A percentile compares a stretch with the other conserved stretches of the same genome.
phyloP scores from a whole-genome alignment of 2,797 vertebrate genomes.

The Cossypha niveicapilla region DNA sequence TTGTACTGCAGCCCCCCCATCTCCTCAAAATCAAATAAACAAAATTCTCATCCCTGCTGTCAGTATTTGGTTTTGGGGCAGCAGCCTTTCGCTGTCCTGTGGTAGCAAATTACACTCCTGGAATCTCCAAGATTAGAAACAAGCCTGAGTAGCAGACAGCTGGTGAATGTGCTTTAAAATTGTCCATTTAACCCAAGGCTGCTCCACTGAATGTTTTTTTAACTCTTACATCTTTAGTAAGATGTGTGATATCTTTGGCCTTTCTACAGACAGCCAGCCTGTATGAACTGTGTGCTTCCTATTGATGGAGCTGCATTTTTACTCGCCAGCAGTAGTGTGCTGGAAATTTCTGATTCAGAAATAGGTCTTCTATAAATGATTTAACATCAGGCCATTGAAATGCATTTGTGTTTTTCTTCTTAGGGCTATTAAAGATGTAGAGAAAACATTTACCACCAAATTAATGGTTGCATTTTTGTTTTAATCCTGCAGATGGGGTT shows the following conservation, averaged over 20 bases:
- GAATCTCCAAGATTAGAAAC: not conserved
- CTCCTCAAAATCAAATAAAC: not conserved
- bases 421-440: conserved; percentile 29
- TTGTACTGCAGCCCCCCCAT: not conserved
- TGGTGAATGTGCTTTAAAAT: conserved; percentile 55
- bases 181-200: conserved; percentile 31
- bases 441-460: conserved; percentile 49
- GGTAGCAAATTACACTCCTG: not conserved
- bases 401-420: conserved; percentile 54
- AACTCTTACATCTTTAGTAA: conserved; percentile 41
- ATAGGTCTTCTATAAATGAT: conserved; percentile 62
- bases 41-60: not conserved
- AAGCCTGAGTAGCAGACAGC: not conserved
- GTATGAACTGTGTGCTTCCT: not conserved
- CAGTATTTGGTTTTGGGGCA: not conserved
- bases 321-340: not conserved
- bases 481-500: conserved; percentile 49
- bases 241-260: conserved; percentile 24
- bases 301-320: not conserved
- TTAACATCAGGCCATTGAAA: conserved; percentile 61
- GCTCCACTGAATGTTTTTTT: conserved; percentile 1
- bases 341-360: conserved; percentile 54
- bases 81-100: not conserved
- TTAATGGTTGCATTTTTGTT: conserved; percentile 52
- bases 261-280: not conserved